Base-by-base conservation (phyloP, 1,140 invertebrate species). In the Eueides isabella region DNA sequence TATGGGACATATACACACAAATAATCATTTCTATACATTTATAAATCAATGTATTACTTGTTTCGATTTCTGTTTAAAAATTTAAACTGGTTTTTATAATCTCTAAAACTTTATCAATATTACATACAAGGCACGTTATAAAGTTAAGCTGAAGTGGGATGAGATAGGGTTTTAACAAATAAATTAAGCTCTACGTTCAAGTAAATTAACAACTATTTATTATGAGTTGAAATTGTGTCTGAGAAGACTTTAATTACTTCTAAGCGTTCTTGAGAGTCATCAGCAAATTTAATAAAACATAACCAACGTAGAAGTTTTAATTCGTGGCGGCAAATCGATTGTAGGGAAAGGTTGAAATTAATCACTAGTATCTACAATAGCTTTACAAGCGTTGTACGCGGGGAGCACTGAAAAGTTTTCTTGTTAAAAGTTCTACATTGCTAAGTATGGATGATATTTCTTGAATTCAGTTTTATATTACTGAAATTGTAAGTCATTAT, bases 361-460 rank as follows among this genome's bases (percentile, higher is more conserved):
- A 90, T 88, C 85, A 76, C 77, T 83, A 75, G 79, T 82, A 82
- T 83, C 83, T 84, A 85, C 85, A 88, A 86, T 88, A 91, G 87
- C 83, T 91, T 76, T 66, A 76, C 79, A 80, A 89, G 86, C 84
- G 84, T 83, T 86, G 86, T 88, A 80, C 84, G 84, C 84, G 80
- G 79, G 75, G 87, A 88, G 85, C 83, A 84, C 88, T 84, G 84
- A 61, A 82, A 91, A 92, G 85, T 92, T 92, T 92, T 92, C 88
- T 92, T 90, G 87, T 91, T 91, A 91, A 90, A 91, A 90, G 84
- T 91, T 91, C 85, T 84, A 84, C 88, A 90, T 89, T 86, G 84
- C 86, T 83, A 84, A 90, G 90, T 89, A 88, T 85, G 87, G 86
- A 89, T 91, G 87, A 89, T 89, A 89, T 90, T 88, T 91, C 84